Evolutionary conservation across 2,888 invertebrate species (phyloP), one percentile per base, ranked within the genome.

Genomic region (Prosapia bicincta): DNA sequence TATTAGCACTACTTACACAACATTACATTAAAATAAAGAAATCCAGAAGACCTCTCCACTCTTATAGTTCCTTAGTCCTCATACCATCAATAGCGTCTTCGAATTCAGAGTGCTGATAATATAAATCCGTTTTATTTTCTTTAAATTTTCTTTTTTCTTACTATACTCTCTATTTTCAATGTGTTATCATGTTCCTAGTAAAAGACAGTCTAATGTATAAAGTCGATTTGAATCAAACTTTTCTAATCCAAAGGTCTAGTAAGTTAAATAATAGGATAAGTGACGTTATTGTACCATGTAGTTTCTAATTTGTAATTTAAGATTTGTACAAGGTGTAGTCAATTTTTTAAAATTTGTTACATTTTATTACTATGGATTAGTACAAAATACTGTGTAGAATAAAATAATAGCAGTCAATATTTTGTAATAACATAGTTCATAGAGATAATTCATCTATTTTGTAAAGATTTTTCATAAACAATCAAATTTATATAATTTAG

Each of bases 21-120:
- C 26, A 74, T 26, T 54, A 78, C 25, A 69, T 75, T 20, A 69
- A 71, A 28, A 71, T 74, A 30, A 65, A 70, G 26, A 69, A 70
- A 26, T 28, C 66, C 20, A 75, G 43, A 10, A 75, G 69, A 20
- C 43, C 78, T 30, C 75, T 79, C 24, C 76, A 77, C 72, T 80
- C 80, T 0, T 81, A 81, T 72, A 81, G 80, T 71, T 81, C 81
- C 15, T 74, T 81, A 68, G 80, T 81, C 75, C 79, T 80, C 43
- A 76, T 80, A 67, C 80, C 81, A 20, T 54, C 54, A 20, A 54
- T 54, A 54, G 54, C 54, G n/a, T 54, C 54, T 20, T 54, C 54
- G 3, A 54, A 54, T 20, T 54, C 54, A 6, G 54, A 54, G 20
- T 54, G 54, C 20, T 54, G 54, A 54, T 9, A 30, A 30, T 38